These are phyloP conservation scores for Ophion obscuratus DNA, from an alignment of 2,888 invertebrate genomes.

Conservation along the genomic window DNA sequence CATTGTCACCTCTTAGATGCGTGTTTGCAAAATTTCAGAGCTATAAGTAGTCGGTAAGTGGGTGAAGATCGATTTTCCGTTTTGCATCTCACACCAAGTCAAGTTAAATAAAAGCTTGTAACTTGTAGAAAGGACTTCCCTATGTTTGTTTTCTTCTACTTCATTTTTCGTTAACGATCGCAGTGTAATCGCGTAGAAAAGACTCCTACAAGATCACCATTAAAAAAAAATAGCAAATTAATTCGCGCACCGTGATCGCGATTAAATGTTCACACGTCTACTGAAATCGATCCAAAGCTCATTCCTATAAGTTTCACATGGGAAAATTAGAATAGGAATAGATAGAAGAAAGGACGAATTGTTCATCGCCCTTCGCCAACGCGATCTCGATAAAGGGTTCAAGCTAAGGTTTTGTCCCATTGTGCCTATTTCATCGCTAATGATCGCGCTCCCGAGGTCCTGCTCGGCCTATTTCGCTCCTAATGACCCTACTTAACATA, in stretches of 20 bases:
- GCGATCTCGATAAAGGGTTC: conserved; percentile 12
- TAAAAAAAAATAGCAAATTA: not conserved
- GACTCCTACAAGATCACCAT: too few species aligned
- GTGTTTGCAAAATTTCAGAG: too few species aligned
- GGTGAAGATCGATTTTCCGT: too few species aligned
- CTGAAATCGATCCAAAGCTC: not conserved
- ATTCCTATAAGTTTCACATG: not conserved
- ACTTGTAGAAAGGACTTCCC: too few species aligned
- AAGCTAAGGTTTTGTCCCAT: conserved; percentile 5
- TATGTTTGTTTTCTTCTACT: too few species aligned
- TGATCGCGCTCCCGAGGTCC: conserved; percentile 27
- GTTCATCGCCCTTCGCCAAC: not conserved
- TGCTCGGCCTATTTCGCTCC: conserved; percentile 15
- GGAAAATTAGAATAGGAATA: conserved; percentile 3
- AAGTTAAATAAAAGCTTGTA: too few species aligned
- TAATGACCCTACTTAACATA: conserved; percentile 20
- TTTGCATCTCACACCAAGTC: too few species aligned
- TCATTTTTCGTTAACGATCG: too few species aligned
- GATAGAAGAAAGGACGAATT: conserved; percentile 4
- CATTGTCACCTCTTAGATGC: too few species aligned
- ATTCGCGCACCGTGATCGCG: not conserved
- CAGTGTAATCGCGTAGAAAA: not conserved
- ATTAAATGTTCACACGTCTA: not conserved
- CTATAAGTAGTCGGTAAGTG: too few species aligned
- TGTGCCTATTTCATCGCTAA: conserved; percentile 19